A percentile compares a stretch with the other conserved stretches of the same genome.
phyloP scores from a whole-genome alignment of 2,113 vertebrate species.

The Phycodurus eques region DNA sequence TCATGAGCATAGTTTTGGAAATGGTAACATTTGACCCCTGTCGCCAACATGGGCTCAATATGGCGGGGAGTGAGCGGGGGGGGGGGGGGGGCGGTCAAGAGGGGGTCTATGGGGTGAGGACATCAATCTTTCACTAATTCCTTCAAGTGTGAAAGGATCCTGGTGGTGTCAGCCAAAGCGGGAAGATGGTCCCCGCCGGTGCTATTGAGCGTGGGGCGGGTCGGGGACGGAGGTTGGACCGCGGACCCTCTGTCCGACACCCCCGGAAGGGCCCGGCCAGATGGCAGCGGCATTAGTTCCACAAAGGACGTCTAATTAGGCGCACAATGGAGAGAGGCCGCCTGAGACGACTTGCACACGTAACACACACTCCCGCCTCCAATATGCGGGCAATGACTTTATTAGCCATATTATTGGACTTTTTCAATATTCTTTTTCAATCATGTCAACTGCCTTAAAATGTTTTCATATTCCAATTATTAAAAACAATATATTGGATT shows the following conservation, averaged over 20 bases:
- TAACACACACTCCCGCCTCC: conserved; percentile 28
- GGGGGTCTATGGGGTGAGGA: conserved; percentile 21
- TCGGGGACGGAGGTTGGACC: neutral
- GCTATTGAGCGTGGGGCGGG: conserved; percentile 57
- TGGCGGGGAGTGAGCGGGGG: conserved; percentile 23
- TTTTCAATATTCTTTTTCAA: neutral
- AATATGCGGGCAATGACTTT: neutral
- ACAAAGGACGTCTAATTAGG: conserved; percentile 81
- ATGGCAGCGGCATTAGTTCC: conserved; percentile 76
- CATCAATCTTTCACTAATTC: conserved; percentile 81
- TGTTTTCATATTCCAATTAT: too few relatives aligned
- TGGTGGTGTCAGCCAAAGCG: conserved; percentile 64
- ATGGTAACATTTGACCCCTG: neutral
- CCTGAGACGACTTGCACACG: conserved; percentile 59
- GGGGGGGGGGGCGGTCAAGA: neutral
- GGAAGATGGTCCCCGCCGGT: conserved; percentile 53
- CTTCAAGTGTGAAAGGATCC: conserved; percentile 78
- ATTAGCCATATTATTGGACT: neutral
- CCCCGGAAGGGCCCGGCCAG: conserved; percentile 63
- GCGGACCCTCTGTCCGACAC: conserved; percentile 28
- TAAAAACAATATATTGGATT: too few relatives aligned
- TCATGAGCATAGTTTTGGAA: neutral
- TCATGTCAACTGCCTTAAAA: neutral
- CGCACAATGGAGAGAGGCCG: conserved; percentile 66
- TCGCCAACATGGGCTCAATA: conserved; percentile 19